Base-by-base conservation (phyloP, 2,113 vertebrate species). In the Microtus richardsoni region DNA sequence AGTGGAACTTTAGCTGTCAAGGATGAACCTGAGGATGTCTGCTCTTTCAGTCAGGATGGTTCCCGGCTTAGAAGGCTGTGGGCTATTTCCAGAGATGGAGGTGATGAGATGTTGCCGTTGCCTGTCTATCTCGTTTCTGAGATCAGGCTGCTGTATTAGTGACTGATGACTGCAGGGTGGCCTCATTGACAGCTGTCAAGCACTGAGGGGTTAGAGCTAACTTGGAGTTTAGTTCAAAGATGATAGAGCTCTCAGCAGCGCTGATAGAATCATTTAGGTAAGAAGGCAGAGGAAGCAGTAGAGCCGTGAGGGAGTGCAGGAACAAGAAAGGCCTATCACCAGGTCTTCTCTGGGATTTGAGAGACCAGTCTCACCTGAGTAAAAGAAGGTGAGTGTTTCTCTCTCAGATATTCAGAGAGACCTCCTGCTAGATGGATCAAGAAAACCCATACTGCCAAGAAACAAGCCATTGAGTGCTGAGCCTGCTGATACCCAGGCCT, bases 171-270 rank as follows among this genome's bases (percentile, higher is more conserved):
- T 86, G 36, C 41, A 73, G 88, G 36, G 22, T 77, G 70, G 91
- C 89, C 75, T 85, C 30, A 44, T 28, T 90, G 94, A 95, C 91
- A 96, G 96, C 71, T 96, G 87, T 90, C 91, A 93, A 39, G 36
- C 54, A 78, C 71, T 0, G 7, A 85, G 66, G 9, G 52, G 9
- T 87, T 88, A 39, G 2, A 84, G 92, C 71, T 88, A 96, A 93
- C 44, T 85, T 36, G 73, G 85, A 93, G 86, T 68, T 79, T 93
- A 95, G 49, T 47, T 71, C 66, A 91, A 95, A 91, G 83, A 94
- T 5, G 52, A 88, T 28, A 75, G 62, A 83, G 58, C 80, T 62
- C 49, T 92, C 14, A 19, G 70, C 36, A 77, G 36, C 2, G 60
- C n/a, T 70, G 92, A 91, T 95, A 78, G 62, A 89, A 91, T 95